Evolutionary conservation across 2,113 vertebrate genomes (phyloP), one percentile per base, ranked within the genome.

Genomic region (Theristicus caerulescens): DNA sequence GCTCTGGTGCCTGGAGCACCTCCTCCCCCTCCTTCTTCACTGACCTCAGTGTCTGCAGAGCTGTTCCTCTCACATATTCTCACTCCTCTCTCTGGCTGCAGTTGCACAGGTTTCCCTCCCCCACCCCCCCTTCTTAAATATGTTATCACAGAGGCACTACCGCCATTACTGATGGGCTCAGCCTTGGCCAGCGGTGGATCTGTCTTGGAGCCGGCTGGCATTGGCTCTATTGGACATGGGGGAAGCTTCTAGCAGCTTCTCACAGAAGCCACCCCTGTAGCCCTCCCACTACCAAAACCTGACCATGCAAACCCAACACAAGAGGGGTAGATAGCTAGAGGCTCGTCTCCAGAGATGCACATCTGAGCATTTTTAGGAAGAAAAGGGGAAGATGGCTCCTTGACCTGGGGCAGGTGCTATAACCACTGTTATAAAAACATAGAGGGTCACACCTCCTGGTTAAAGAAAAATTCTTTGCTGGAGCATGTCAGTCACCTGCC

Each of bases 81-180:
- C 22, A 25, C 58, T 36, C 34, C 58, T n/a, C 58, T n/a, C 57
- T 25, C 9, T 2, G 1, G 58, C 34, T 36, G 22, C 34, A 10
- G 10, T n/a, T 59, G 13, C 3, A 5, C 34, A 16, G 34, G 26
- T 38, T 38, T 38, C 38, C 38, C 38, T 38, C 38, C 38, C 38
- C 38, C 38, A 9, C 38, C 38, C 38, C 38, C 32, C 32, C 21
- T 57, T 58, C 32, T n/a, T 58, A 58, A n/a, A 14, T 58, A 22
- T 6, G 14, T 59, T 59, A 10, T 25, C 58, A 1, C 22, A 36
- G 58, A 59, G 58, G 58, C 2, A 4, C 34, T 36, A 36, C 22
- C n/a, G 16, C 58, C 2, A 6, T 36, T 1, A 3, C 58, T 16
- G 34, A 36, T 16, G 6, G 34, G 34, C 22, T 59, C 6, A 2